Percentiles rank a stretch among this genome's conserved stretches.
These are phyloP conservation scores for Drosophila baimaii DNA, from an alignment of 1,140 invertebrate species.

Conservation along the genomic window DNA sequence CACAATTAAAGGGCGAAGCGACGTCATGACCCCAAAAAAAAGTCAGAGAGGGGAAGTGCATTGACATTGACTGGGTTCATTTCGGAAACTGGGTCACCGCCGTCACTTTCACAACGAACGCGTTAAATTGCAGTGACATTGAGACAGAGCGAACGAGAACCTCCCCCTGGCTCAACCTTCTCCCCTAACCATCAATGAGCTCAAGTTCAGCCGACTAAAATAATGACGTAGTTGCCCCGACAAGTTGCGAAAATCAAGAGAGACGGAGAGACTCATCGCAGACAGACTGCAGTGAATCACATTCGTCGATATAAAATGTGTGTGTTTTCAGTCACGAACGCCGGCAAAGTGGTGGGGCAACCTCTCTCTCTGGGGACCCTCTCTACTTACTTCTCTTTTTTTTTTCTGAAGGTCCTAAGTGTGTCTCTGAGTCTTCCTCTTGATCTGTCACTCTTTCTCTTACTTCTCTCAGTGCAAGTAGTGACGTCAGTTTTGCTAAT, in stretches of 20 bases:
- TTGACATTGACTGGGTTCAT: slow-evolving; percentile 43
- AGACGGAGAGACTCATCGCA: slow-evolving; percentile 13
- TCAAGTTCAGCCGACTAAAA: slow-evolving; percentile 30
- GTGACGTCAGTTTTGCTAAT: neutral
- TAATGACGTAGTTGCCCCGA: slow-evolving; percentile 33
- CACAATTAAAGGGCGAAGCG: slow-evolving; percentile 34
- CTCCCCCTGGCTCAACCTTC: neutral
- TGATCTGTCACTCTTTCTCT: neutral
- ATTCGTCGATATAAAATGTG: slow-evolving; percentile 37
- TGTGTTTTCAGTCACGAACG: slow-evolving; percentile 67
- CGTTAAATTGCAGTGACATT: slow-evolving; percentile 53
- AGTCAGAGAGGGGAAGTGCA: slow-evolving; percentile 25
- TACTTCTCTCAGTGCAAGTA: neutral
- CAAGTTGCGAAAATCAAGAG: slow-evolving; percentile 50
- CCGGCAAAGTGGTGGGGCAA: slow-evolving; percentile 33
- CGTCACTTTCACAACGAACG: slow-evolving; percentile 49
- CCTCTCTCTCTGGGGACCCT: slow-evolving; percentile 19
- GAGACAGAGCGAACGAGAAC: slow-evolving; percentile 13
- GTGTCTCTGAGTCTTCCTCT: neutral
- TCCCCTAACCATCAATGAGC: neutral
- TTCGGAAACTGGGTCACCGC: slow-evolving; percentile 43
- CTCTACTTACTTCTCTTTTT: neutral
- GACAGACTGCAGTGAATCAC: slow-evolving; percentile 59
- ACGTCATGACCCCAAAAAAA: slow-evolving; percentile 20
- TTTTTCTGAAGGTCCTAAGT: slow-evolving; percentile 2